Base-by-base conservation (phyloP, 92 coral and sea anemone species). In the Bergia sp. region DNA sequence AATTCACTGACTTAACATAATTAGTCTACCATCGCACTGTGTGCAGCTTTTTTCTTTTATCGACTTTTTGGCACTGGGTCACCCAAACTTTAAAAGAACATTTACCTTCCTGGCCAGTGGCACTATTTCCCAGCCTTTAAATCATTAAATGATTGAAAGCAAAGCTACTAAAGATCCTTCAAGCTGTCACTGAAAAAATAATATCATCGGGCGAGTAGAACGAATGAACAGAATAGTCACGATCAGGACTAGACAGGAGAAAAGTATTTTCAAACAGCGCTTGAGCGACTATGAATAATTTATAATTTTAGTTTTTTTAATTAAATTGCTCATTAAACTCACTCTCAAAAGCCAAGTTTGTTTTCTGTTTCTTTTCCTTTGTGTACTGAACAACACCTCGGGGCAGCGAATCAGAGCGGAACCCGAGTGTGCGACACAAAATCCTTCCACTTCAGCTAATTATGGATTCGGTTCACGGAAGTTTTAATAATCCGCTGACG, bases 391-490 rank as follows among this genome's bases (percentile, higher is more conserved):
- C 73, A 66, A 21, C 20, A 8, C 73, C 73, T 66, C 7, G 73
- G 73, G 73, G 73, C 73, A 66, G 73, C 73, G 73, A 66, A 66
- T 66, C 23, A 29, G 73, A 66, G 73, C 15, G 57, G 15, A 47
- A 50, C 57, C 57, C 7, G 57, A 50, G 7, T 50, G 16, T 9
- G 57, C 57, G 57, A 50, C 7, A 6, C 57, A 50, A 50, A 29
- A 29, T 29, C 29, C 50, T 45, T 45, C 5, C 15, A 4, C 7
- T 6, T 61, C 67, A 61, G 67, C 23, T 61, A 61, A 61, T 61
- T 61, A 61, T 61, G 4, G 67, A 61, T 61, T 61, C 67, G n/a
- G 5, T 61, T 61, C 67, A 12, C 67, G 23, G 23, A 58, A 18
- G 4, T 3, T 61, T 15, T 20, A 61, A 1, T 61, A 20, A 61